Evolutionary conservation across 2,888 invertebrate genomes (phyloP).

Genomic region (Tanypteryx hageni): DNA sequence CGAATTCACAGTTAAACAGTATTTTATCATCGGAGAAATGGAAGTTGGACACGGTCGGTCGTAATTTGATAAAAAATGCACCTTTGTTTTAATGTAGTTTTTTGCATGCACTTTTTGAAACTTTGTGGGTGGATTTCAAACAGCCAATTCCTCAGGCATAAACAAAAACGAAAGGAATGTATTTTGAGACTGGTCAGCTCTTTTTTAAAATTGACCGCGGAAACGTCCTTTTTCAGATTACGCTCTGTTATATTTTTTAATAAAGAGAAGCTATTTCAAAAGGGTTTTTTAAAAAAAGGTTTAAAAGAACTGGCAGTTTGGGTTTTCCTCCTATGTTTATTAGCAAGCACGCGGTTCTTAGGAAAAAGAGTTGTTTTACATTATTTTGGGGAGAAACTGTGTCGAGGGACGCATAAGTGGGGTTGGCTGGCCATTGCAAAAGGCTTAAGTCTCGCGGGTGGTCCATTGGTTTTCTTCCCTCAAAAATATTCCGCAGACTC

Average conservation of each 20-base stretch:
- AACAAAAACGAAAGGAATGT: slow-evolving; percentile 28
- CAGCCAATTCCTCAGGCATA: slow-evolving; percentile 32
- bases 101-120: slow-evolving; percentile 40
- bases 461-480: slow-evolving; percentile 41
- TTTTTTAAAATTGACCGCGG: slow-evolving; percentile 54
- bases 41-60: slow-evolving; percentile 38
- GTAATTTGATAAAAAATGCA: slow-evolving; percentile 23
- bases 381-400: slow-evolving; percentile 24
- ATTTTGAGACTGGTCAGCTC: slow-evolving; percentile 60
- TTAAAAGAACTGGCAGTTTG: slow-evolving; percentile 22
- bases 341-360: slow-evolving; percentile 29
- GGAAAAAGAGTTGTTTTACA: neutral
- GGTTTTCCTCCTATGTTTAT: slow-evolving; percentile 39
- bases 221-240: slow-evolving; percentile 53
- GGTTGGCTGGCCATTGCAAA: neutral
- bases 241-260: slow-evolving; percentile 61
- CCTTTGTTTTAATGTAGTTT: slow-evolving; percentile 31
- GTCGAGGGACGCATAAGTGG: neutral
- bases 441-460: neutral
- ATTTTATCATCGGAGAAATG: slow-evolving; percentile 21
- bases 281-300: slow-evolving; percentile 54
- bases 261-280: slow-evolving; percentile 37
- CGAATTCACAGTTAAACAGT: neutral
- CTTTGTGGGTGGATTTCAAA: slow-evolving; percentile 18
- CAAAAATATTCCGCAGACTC: slow-evolving; percentile 1